Evolutionary conservation across 2,888 invertebrate genomes (phyloP), one percentile per base, ranked within the genome.

Genomic region (Drosophila anomalata): DNA sequence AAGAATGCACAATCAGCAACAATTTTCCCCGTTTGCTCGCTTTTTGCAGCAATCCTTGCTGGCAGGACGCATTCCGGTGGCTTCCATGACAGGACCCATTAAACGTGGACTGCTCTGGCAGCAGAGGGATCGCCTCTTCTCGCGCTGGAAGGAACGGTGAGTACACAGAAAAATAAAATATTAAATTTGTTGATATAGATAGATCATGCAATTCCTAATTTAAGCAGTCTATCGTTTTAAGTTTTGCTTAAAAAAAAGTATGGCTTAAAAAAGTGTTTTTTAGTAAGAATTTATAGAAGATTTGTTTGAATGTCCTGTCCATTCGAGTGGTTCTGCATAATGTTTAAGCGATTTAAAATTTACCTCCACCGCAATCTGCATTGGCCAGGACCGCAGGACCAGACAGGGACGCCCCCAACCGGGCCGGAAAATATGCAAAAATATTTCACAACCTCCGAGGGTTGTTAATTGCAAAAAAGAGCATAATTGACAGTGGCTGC

Each of bases 21-120:
- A 48, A 48, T 53, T 48, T 69, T 29, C 47, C 47, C 44, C n/a
- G 29, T 24, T 26, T 73, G n/a, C 53, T 69, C 60, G 31, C 65
- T 24, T 61, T 20, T 87, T 87, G 56, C 86, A 92, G 91, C 91
- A 92, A 89, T 90, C 91, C 52, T 78, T 91, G 75, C 76, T 92
- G 44, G 90, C 91, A 51, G 92, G 92, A 66, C 90, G 91, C 62
- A 90, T 91, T 91, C 92, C 90, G 79, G 92, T 90, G 91, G 92
- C 91, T 85, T 91, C 92, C 68, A 92, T 92, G 91, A 91, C 91
- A 71, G 94, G 94, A 80, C 94, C 94, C 73, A 93, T 94, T 87
- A 94, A 94, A 90, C 93, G 94, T 61, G 94, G 94, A 66, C 92
- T 94, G 51, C 91, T 94, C 65, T 94, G 94, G 93, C 94, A 94